These are phyloP conservation scores for Lepilemur ruficaudatus DNA, from an alignment of 2,797 vertebrate genomes.

Conservation along the genomic window DNA sequence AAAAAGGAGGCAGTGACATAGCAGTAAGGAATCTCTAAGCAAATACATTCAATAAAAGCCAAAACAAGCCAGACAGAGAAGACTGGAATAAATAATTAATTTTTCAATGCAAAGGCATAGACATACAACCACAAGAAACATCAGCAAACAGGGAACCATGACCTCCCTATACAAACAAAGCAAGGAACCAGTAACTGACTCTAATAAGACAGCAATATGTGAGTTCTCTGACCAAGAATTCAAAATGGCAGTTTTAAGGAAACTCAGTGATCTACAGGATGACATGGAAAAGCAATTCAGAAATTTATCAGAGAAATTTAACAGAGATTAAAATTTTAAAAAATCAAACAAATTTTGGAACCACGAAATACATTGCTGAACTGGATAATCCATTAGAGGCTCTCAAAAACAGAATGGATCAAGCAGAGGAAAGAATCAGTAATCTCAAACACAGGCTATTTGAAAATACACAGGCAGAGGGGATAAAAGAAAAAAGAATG, in stretches of 20 bases:
- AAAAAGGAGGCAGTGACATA: neutral
- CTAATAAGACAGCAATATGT: neutral
- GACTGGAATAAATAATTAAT: neutral
- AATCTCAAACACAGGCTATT: neutral
- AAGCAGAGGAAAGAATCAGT: neutral
- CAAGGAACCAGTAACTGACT: neutral
- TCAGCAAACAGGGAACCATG: neutral
- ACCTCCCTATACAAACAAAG: neutral
- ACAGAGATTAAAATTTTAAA: neutral
- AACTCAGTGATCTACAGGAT: neutral
- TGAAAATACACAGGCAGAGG: neutral
- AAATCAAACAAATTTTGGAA: neutral
- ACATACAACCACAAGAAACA: neutral
- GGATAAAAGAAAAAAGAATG: neutral
- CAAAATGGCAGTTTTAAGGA: neutral
- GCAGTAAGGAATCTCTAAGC: neutral
- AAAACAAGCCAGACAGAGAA: neutral
- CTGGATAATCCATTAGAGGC: neutral
- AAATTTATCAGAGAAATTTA: neutral
- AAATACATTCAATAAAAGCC: neutral
- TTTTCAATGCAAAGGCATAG: neutral
- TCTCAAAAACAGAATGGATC: neutral
- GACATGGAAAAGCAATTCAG: neutral
- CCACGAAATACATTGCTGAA: neutral
- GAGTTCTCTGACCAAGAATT: neutral